phyloP scores from a whole-genome alignment of 2,113 vertebrate species.

The Malurus alboscapulatus region DNA sequence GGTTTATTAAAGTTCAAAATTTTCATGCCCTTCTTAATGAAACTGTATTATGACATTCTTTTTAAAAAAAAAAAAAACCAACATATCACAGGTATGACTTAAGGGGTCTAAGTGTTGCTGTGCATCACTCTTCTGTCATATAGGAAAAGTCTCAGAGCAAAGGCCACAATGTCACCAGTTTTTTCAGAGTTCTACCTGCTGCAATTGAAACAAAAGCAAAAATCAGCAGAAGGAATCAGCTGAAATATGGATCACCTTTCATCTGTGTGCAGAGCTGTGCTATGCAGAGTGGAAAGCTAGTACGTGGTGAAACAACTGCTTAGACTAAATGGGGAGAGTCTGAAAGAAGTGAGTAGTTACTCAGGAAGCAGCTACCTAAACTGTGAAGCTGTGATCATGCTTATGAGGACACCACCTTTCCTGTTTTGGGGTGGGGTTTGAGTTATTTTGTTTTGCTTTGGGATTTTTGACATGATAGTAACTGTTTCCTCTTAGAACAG shows the following conservation, averaged over 20 bases:
- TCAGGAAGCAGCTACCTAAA: not conserved
- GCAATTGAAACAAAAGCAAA: not conserved
- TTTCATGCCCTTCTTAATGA: not conserved
- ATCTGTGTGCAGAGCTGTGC: not conserved
- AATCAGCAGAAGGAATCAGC: not conserved
- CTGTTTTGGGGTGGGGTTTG: not conserved
- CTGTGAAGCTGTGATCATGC: not conserved
- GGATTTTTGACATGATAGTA: not conserved
- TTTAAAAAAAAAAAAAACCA: not conserved
- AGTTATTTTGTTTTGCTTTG: not conserved
- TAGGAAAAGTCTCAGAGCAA: slow-evolving; percentile 60
- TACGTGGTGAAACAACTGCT: not conserved
- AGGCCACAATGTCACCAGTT: rapidly evolving
- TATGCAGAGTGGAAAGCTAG: not conserved
- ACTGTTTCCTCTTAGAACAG: not conserved
- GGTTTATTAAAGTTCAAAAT: not conserved
- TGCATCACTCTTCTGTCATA: slow-evolving; percentile 80
- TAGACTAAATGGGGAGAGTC: no score
- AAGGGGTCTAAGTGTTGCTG: slow-evolving; percentile 74
- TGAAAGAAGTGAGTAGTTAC: not conserved
- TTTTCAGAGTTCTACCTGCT: not conserved
- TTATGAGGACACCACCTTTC: not conserved
- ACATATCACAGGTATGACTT: slow-evolving; percentile 51
- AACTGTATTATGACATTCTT: not conserved
- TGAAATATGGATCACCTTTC: not conserved